These are phyloP conservation scores for Doris montereyensis DNA, from an alignment of 2,888 invertebrate species.

Conservation along the genomic window DNA sequence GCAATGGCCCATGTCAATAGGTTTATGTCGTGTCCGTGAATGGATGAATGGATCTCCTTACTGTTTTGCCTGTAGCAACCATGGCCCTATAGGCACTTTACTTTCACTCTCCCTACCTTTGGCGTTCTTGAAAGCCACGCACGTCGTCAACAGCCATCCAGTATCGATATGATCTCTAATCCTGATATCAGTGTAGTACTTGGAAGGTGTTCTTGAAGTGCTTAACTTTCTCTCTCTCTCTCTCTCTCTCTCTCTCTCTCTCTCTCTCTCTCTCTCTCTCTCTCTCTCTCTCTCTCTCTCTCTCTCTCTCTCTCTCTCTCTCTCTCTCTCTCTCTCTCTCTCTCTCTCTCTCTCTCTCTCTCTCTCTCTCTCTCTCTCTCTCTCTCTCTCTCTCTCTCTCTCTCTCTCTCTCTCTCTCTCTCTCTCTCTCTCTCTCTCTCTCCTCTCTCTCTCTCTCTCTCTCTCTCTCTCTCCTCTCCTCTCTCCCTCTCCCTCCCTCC, in stretches of 20 bases:
- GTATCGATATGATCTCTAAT: too few species aligned
- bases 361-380: background rate
- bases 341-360: conserved; percentile 6
- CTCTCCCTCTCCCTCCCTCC: background rate
- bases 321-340: background rate
- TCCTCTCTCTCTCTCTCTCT: background rate
- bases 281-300: conserved; percentile 13
- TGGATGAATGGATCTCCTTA: too few species aligned
- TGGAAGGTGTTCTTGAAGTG: too few species aligned
- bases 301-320: conserved; percentile 21
- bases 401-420: background rate
- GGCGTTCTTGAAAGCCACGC: too few species aligned
- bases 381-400: conserved; percentile 5
- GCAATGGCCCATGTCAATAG: too few species aligned
- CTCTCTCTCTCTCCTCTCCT: background rate
- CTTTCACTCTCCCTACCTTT: too few species aligned
- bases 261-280: background rate
- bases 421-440: background rate
- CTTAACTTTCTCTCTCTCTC: background rate
- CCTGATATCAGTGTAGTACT: too few species aligned
- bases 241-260: background rate
- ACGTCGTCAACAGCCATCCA: too few species aligned
- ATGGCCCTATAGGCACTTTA: too few species aligned
- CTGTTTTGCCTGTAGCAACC: too few species aligned
- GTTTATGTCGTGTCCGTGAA: too few species aligned